Conservation (phyloP, 2,113 vertebrate species). For the Oenanthe melanoleuca region DNA sequence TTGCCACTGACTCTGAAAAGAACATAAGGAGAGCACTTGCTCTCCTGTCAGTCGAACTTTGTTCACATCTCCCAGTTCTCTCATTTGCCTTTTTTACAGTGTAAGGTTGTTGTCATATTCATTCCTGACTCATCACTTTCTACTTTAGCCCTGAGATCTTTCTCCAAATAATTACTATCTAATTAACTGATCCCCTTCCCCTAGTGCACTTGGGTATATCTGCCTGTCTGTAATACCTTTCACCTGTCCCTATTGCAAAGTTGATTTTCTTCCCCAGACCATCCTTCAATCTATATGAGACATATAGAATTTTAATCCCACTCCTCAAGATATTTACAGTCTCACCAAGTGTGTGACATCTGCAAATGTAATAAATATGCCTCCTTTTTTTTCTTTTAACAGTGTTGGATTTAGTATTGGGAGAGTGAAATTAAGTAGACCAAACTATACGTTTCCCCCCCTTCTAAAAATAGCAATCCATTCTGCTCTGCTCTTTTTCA, state of each 20-base stretch:
- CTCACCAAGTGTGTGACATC: neutral
- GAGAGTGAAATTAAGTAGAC: neutral
- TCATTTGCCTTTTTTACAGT: neutral
- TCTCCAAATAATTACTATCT: neutral
- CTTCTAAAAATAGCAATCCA: neutral
- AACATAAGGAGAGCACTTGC: neutral
- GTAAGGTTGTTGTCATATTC: neutral
- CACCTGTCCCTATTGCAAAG: neutral
- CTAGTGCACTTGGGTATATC: neutral
- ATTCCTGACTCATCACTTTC: neutral
- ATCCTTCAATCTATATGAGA: neutral
- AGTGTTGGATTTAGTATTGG: neutral
- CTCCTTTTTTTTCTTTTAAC: neutral
- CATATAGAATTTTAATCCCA: neutral
- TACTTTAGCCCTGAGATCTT: neutral
- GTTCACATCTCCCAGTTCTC: neutral
- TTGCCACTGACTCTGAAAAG: neutral
- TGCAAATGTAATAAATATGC: neutral
- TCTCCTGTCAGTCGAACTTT: neutral
- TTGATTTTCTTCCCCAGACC: neutral
- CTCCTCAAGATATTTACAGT: neutral
- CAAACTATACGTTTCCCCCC: neutral
- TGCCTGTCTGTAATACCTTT: neutral
- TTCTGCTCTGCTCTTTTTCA: neutral
- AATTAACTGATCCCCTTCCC: neutral